Evolutionary conservation across 1,140 invertebrate genomes (phyloP), one percentile per base, ranked within the genome.

Genomic region (Tetramorium simillimum): DNA sequence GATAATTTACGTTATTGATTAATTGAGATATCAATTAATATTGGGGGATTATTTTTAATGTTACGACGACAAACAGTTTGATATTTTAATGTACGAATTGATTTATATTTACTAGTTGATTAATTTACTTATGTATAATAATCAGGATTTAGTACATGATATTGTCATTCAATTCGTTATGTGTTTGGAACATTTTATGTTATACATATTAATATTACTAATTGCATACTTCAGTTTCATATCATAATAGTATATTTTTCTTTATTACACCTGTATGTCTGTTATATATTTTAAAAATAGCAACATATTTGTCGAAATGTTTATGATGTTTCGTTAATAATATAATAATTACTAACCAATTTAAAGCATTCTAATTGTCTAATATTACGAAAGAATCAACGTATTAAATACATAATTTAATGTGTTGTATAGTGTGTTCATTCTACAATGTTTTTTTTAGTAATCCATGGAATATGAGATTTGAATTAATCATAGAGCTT

Each of bases 111-210:
- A 76, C n/a, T 14, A 3, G 9, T 46, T 33, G 58, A 62, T 63
- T 63, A 69, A 40, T 37, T 69, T 56, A 69, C 51, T 77, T 46
- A 77, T 33, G 43, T 63, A n/a, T 14, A 46, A 63, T 37, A 78
- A 1, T 49, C 56, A n/a, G 53, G 37, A 43, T 76, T 76, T 58
- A 37, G 4, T 43, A 43, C 21, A n/a, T 6, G 21, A 80, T 81
- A 40, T 6, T 69, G 12, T 24, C 12, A 58, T 56, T 58, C 37
- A 10, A 56, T 70, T 81, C 24, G 16, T 73, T 9, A 33, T 33
- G 18, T 33, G 3, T 24, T 46, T 80, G 21, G 16, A 43, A 53
- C 14, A 58, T 58, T 70, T 14, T 51, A 18, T 51, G 37, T 56
- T n/a, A 43, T 9, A 37, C 6, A 43, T 3, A 81, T 56, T 80